Percentiles rank a stretch among this genome's conserved stretches.
Conservation (phyloP, 1,140 invertebrate species). For the Drosophila littoralis region DNA sequence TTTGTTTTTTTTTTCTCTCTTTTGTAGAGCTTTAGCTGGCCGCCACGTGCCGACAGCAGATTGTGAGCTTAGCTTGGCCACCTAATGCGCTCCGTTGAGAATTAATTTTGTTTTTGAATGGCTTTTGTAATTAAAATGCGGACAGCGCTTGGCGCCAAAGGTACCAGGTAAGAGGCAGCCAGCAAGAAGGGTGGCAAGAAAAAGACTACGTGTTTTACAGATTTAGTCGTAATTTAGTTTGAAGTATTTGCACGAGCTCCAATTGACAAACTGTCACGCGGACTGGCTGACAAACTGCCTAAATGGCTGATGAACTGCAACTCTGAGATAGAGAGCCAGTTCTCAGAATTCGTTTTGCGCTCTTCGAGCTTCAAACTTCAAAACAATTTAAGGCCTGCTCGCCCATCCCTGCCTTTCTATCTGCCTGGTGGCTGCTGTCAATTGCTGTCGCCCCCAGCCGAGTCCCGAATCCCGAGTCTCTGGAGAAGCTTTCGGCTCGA, state of each 20-base stretch:
- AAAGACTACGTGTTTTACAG: constrained; percentile 12
- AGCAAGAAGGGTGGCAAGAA: neutral
- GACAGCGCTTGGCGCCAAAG: constrained; percentile 23
- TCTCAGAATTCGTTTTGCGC: constrained; percentile 21
- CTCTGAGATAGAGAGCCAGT: constrained; percentile 21
- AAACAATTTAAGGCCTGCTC: constrained; percentile 34
- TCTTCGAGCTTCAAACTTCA: constrained; percentile 49
- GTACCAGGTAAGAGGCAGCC: neutral
- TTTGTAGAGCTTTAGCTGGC: constrained; percentile 43
- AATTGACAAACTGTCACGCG: constrained; percentile 54
- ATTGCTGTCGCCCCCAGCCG: constrained; percentile 34
- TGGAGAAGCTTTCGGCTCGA: constrained; percentile 27
- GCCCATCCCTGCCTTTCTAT: neutral
- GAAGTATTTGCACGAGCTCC: constrained; percentile 36
- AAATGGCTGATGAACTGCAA: constrained; percentile 16
- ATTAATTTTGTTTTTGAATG: constrained; percentile 69
- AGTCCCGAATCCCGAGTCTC: constrained; percentile 7
- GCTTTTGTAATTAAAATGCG: constrained; percentile 70
- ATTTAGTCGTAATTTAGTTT: constrained; percentile 37
- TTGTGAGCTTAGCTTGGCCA: constrained; percentile 39
- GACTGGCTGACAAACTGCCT: constrained; percentile 35
- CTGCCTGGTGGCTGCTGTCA: constrained; percentile 35
- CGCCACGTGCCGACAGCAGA: constrained; percentile 66
- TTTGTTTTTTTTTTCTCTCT: constrained; percentile 11
- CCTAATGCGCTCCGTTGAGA: constrained; percentile 33